Percentiles rank a stretch among this genome's conserved stretches.
These are phyloP conservation scores for Netta rufina DNA, from an alignment of 2,797 vertebrate genomes.

Conservation along the genomic window DNA sequence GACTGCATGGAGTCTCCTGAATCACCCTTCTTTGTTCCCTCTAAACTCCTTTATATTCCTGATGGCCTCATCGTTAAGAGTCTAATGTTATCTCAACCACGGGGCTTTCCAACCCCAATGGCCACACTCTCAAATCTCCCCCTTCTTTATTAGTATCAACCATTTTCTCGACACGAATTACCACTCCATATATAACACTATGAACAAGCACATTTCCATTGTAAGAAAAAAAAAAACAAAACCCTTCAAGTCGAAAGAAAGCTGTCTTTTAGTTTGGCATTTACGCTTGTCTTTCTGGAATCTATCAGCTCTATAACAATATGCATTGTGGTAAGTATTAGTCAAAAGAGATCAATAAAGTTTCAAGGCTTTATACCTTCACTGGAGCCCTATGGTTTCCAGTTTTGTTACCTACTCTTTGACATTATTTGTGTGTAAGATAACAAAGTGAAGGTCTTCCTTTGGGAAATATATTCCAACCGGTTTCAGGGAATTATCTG, in stretches of 20 bases:
- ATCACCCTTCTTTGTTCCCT: no score
- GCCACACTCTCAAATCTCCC: no score
- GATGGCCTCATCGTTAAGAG: no score
- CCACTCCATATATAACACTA: no score
- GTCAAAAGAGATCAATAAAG: slow-evolving; percentile 29
- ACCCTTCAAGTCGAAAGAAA: not conserved
- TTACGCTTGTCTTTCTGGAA: not conserved
- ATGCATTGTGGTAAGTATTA: not conserved
- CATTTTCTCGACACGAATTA: no score
- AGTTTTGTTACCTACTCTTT: not conserved
- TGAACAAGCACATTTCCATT: not conserved
- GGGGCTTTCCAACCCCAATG: no score
- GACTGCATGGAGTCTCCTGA: no score
- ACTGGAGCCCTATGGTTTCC: not conserved
- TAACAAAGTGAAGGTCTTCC: not conserved
- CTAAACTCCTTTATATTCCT: no score
- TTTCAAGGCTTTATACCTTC: not conserved
- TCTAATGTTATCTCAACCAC: no score
- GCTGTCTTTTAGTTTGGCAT: not conserved
- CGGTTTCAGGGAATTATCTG: not conserved
- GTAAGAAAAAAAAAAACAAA: not conserved
- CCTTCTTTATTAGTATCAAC: no score
- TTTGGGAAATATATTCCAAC: not conserved
- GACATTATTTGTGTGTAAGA: not conserved
- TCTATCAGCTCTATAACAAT: not conserved